Percentiles rank a stretch among this genome's conserved stretches.
phyloP scores from a whole-genome alignment of 2,113 vertebrate species.

The Melanocharis versteri region DNA sequence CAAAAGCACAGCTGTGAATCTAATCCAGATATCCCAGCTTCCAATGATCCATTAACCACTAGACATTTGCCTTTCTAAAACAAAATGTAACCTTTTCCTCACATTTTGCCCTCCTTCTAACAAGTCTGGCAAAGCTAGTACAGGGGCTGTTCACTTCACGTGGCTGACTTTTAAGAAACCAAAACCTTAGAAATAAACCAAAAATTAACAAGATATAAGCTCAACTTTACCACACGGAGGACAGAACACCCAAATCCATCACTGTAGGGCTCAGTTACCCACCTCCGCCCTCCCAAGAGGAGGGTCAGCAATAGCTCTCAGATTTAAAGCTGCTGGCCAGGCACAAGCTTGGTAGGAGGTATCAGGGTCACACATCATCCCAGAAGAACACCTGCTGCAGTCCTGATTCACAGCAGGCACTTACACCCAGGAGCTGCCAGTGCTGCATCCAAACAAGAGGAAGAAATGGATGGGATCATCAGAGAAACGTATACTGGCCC shows the following conservation, averaged over 20 bases:
- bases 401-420: neutral
- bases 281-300: neutral
- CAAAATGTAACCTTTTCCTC: neutral
- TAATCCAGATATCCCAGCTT: neutral
- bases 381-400: neutral
- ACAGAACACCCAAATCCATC: neutral
- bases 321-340: neutral
- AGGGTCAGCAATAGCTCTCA: neutral
- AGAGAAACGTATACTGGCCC: neutral
- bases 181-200: neutral
- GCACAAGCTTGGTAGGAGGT: neutral
- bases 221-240: rapidly evolving
- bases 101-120: neutral
- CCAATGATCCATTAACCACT: slow-evolving; percentile 14
- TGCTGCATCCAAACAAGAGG: neutral
- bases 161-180: neutral
- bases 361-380: neutral
- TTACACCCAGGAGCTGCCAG: neutral
- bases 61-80: neutral
- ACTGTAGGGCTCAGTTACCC: neutral
- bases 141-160: neutral
- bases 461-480: slow-evolving; percentile 14
- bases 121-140: neutral
- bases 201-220: neutral
- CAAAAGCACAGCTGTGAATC: slow-evolving; percentile 58